Percentiles rank a stretch among this genome's conserved stretches.
Evolutionary conservation across 2,797 vertebrate species (phyloP).

Genomic region (Anguilla marmorata): DNA sequence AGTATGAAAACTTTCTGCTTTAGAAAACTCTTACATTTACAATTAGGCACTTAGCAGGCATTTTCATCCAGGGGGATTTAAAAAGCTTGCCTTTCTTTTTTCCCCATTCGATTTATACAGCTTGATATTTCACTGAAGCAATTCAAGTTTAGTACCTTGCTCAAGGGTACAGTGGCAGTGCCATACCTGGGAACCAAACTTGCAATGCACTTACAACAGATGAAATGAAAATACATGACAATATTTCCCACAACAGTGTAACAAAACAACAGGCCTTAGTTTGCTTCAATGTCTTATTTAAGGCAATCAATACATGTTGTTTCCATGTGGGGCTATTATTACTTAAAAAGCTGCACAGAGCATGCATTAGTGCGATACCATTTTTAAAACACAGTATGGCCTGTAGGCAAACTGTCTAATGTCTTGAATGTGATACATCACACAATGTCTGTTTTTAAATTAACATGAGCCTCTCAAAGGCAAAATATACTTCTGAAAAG

Average conservation of each 20-base stretch:
- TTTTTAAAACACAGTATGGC: neutral
- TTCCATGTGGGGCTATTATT: neutral
- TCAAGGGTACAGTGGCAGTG: neutral
- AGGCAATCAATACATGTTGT: neutral
- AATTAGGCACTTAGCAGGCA: neutral
- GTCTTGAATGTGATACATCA: neutral
- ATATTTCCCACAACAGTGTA: neutral
- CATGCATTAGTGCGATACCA: neutral
- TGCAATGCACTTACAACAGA: neutral
- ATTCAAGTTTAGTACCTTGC: neutral
- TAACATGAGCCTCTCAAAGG: neutral
- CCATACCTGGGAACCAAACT: neutral
- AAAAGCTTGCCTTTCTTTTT: neutral
- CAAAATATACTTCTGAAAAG: neutral
- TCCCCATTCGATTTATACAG: neutral
- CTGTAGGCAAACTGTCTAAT: neutral
- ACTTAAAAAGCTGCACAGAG: neutral
- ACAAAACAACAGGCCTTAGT: neutral
- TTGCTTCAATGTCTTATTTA: neutral
- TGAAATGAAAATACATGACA: neutral
- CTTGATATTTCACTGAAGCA: neutral
- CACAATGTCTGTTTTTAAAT: neutral
- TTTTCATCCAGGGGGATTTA: neutral
- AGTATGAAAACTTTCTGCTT: neutral
- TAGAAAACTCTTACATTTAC: neutral